These are phyloP conservation scores for Rhabdomys dilectus DNA, from an alignment of 2,113 vertebrate genomes.

Conservation along the genomic window DNA sequence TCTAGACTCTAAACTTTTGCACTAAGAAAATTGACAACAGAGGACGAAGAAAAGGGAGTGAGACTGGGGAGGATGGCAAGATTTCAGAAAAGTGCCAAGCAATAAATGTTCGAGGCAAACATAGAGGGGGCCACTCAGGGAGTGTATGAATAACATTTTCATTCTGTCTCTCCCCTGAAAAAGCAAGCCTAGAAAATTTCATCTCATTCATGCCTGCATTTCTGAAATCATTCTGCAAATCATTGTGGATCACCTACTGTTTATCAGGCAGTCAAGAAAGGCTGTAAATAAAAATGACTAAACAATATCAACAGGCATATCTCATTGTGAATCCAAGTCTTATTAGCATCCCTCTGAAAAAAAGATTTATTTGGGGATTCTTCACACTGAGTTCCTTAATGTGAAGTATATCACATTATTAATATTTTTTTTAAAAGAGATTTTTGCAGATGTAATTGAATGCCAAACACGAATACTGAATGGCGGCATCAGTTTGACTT, in stretches of 20 bases:
- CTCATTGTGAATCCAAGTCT: background rate
- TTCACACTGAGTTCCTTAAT: background rate
- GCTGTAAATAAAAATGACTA: background rate
- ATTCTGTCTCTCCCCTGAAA: background rate
- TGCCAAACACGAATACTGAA: background rate
- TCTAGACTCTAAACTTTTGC: background rate
- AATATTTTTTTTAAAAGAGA: slow-evolving; percentile 21
- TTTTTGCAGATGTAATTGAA: slow-evolving; percentile 10
- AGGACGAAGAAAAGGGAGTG: background rate
- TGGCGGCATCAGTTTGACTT: slow-evolving; percentile 5
- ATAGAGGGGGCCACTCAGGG: background rate
- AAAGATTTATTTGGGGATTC: background rate
- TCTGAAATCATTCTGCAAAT: background rate
- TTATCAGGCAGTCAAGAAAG: background rate
- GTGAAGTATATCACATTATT: background rate
- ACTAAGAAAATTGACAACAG: background rate
- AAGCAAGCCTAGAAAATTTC: background rate
- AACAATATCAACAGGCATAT: background rate
- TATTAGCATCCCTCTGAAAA: background rate
- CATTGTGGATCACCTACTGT: background rate
- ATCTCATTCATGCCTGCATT: background rate
- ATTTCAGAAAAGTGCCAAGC: background rate
- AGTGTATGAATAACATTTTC: background rate
- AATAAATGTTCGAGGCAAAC: background rate
- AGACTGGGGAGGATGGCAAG: background rate